phyloP scores from a whole-genome alignment of 53 echinoderm and acorn worm genomes.

The Apostichopus leukothele region DNA sequence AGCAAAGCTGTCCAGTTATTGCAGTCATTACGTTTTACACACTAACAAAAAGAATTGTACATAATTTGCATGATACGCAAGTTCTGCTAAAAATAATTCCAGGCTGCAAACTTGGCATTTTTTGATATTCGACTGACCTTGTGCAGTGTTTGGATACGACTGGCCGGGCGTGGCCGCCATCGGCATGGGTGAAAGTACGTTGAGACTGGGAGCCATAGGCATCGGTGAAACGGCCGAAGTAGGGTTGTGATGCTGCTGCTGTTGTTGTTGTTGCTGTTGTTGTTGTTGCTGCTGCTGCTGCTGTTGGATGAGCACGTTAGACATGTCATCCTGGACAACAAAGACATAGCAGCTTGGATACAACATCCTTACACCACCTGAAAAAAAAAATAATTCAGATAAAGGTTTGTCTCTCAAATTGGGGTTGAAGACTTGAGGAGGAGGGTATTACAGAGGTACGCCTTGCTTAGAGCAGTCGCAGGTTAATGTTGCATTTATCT shows the following conservation, averaged over 20 bases:
- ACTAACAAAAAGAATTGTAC: no score
- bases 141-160: conserved; percentile 25
- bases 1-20: no score
- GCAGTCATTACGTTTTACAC: no score
- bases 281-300: neutral
- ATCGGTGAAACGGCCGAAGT: conserved; percentile 1
- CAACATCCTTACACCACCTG: conserved; percentile 85
- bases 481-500: no score
- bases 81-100: no score
- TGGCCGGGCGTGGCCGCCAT: conserved; percentile 36
- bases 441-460: no score
- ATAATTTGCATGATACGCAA: no score
- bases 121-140: neutral
- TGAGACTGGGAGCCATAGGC: conserved; percentile 34
- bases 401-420: neutral
- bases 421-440: neutral
- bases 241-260: neutral
- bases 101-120: no score
- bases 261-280: conserved; percentile 22
- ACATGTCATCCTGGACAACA: conserved; percentile 74
- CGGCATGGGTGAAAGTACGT: conserved; percentile 34
- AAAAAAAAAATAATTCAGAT: neutral
- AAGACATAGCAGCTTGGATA: conserved; percentile 84
- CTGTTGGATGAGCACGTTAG: conserved; percentile 1
- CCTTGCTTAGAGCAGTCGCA: no score